Percentiles rank a stretch among this genome's conserved stretches.
Conservation (phyloP, 2,888 invertebrate species). For the Orchesella flavescens region DNA sequence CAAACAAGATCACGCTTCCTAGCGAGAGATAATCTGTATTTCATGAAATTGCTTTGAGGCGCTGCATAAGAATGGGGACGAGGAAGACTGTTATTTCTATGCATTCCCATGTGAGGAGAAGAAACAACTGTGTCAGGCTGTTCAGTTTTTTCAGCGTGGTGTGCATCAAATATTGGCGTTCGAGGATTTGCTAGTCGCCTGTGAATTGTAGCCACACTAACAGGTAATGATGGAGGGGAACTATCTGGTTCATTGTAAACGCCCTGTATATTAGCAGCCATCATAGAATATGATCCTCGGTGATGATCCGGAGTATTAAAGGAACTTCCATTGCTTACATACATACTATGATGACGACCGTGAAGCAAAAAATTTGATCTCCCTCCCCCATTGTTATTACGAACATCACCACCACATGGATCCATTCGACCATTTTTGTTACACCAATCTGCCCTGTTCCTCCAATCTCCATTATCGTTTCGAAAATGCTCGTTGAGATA, state of each 20-base stretch:
- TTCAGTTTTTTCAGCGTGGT: conserved; percentile 32
- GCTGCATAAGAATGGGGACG: conserved; percentile 69
- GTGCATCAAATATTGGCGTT: conserved; percentile 57
- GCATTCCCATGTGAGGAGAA: conserved; percentile 32
- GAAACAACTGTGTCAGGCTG: conserved; percentile 11
- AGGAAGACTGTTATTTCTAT: conserved; percentile 67
- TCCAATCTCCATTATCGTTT: conserved; percentile 49
- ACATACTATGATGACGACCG: conserved; percentile 58
- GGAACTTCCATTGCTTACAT: conserved; percentile 38
- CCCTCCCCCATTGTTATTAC: background rate
- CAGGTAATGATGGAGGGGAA: conserved; percentile 8
- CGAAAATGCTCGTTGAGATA: conserved; percentile 14
- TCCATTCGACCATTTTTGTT: conserved; percentile 26
- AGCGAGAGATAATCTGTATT: conserved; percentile 67
- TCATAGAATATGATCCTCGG: background rate
- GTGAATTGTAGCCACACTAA: conserved; percentile 55
- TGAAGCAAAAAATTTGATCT: conserved; percentile 30
- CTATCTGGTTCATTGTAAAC: background rate
- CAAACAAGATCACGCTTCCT: conserved; percentile 70
- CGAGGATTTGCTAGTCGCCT: conserved; percentile 55
- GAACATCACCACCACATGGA: background rate
- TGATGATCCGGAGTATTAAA: background rate
- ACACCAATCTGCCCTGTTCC: conserved; percentile 37
- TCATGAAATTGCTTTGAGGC: conserved; percentile 66
- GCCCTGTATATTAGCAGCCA: background rate